Base-by-base conservation (phyloP, 1,140 invertebrate genomes). In the Venustaconcha ellipsiformis region DNA sequence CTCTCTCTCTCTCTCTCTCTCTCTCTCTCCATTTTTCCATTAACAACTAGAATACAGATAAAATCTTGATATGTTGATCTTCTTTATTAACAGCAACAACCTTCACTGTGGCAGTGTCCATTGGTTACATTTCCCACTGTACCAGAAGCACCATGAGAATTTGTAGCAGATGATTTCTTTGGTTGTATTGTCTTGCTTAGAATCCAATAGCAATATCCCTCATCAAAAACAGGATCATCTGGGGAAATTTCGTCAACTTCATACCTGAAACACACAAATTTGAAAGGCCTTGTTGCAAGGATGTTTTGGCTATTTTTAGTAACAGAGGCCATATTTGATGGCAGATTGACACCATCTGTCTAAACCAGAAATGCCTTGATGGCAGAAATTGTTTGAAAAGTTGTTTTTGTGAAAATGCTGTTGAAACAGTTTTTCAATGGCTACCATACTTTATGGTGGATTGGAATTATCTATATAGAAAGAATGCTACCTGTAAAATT, bases 201-300 rank as follows among this genome's bases (percentile, higher is more conserved):
- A 60, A 89, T 89, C 73, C 83, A 73, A 71, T 89, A 89, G 20
- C 82, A 70, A 71, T 82, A 84, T 30, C 80, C 86, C 18, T 87
- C 84, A 65, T 87, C 88, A 81, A 84, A 86, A 59, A 87, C 70
- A 11, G 80, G 76, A 62, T 84, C 83, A 37, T 86, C 83, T 59
- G 91, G 92, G 62, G 87, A 92, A 15, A 90, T 91, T 64, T 89
- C 89, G 82, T 92, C 92, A 67, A 91, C 74, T 79, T 89, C 87
- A 72, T 90, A 92, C 73, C 92, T 92, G 86, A 59, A 90, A 91
- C 74, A 85, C 8, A 71, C 20, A 14, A 62, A 58, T 62, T 23
- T 62, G 18, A 23, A 37, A 26, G 30, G n/a, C 30, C 26, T 30
- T 57, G 57, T 56, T 62, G 20, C 59, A 62, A 62, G 20, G 20